These are phyloP conservation scores for Bombus terrestris DNA, from an alignment of 1,140 invertebrate species.

Conservation along the genomic window DNA sequence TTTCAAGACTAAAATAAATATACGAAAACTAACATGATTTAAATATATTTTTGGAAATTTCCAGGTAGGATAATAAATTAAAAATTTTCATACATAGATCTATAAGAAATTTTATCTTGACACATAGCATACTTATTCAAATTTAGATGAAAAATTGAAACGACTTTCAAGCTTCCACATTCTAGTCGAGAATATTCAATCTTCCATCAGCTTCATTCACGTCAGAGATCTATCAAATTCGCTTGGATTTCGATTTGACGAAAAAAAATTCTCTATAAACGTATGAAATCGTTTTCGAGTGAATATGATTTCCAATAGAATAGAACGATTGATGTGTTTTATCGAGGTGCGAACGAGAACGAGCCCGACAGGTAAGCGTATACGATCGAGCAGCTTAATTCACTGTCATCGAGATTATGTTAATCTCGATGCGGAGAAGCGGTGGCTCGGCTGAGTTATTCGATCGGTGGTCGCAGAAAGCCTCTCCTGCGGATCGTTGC, in stretches of 20 bases:
- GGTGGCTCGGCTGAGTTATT: slow-evolving; percentile 41
- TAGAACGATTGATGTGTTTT: not conserved
- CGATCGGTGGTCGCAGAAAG: slow-evolving; percentile 58
- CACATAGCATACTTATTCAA: too few species aligned
- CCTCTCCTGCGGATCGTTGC: slow-evolving; percentile 55
- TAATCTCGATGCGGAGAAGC: slow-evolving; percentile 48
- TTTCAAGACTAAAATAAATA: too few species aligned
- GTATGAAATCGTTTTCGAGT: not conserved
- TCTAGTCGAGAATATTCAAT: not conserved
- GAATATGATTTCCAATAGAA: not conserved
- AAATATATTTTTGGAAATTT: too few species aligned
- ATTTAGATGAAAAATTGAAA: not conserved
- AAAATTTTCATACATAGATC: too few species aligned
- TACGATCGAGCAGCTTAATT: slow-evolving; percentile 41
- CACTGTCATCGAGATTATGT: slow-evolving; percentile 57
- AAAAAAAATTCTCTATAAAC: not conserved
- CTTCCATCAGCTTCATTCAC: not conserved
- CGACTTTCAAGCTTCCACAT: too few species aligned
- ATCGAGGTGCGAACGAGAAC: slow-evolving; percentile 15
- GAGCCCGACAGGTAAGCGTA: slow-evolving; percentile 11
- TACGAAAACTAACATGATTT: too few species aligned
- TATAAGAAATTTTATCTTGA: too few species aligned
- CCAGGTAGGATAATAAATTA: too few species aligned
- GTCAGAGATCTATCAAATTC: not conserved
- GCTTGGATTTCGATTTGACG: not conserved